Conservation (phyloP, 2,113 vertebrate genomes). For the Cynopterus brachyotis region DNA sequence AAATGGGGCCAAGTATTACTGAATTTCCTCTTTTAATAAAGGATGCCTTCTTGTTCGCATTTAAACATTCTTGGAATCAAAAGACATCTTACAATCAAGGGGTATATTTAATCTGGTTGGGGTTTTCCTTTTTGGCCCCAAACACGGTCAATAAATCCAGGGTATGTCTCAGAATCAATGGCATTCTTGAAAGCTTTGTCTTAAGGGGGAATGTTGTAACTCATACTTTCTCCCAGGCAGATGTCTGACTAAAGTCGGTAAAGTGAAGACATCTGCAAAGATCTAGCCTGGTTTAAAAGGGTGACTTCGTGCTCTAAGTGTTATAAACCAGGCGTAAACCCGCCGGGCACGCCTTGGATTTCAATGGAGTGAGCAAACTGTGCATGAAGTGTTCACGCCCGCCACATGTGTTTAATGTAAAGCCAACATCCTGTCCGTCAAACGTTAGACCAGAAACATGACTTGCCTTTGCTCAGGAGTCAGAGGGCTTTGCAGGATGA, state of each 20-base stretch:
- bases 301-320: background rate
- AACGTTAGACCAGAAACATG: conserved; percentile 25
- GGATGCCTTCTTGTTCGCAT: background rate
- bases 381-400: background rate
- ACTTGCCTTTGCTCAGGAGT: conserved; percentile 24
- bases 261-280: conserved; percentile 28
- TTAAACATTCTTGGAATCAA: background rate
- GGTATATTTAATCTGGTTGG: background rate
- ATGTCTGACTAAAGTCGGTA: background rate
- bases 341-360: background rate
- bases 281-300: conserved; percentile 6
- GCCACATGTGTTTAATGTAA: conserved; percentile 48
- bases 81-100: background rate
- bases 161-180: background rate
- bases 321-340: background rate
- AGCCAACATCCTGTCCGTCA: conserved; percentile 62
- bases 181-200: background rate
- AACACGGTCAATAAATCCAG: background rate
- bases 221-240: background rate
- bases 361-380: background rate
- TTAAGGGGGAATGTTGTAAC: background rate
- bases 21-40: conserved; percentile 43
- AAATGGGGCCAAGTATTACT: background rate
- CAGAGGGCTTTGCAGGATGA: conserved; percentile 52
- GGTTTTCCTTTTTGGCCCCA: background rate